Percentiles rank a stretch among this genome's conserved stretches.
phyloP scores from a whole-genome alignment of 2,797 vertebrate genomes.

The Alectoris magna region DNA sequence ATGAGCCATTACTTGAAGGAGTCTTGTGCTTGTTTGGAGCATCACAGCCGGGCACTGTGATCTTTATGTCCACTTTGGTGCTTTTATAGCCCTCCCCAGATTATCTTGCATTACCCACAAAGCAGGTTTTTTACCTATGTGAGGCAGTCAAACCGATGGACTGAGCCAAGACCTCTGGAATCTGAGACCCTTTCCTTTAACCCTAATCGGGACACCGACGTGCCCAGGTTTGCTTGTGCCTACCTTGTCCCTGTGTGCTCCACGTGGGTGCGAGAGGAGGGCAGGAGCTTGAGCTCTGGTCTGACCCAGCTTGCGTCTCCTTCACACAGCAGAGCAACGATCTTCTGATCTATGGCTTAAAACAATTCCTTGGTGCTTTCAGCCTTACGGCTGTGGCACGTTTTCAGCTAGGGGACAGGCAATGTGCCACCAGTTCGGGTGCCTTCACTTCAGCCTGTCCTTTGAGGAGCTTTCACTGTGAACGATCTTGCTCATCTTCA shows the following conservation, averaged over 20 bases:
- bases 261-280: background rate
- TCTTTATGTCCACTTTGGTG: background rate
- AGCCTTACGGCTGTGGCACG: fast-evolving
- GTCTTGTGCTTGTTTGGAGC: background rate
- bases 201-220: background rate
- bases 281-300: background rate
- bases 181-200: background rate
- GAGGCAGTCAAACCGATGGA: background rate
- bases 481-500: background rate
- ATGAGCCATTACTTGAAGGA: background rate
- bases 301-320: background rate
- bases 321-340: background rate
- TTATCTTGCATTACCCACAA: background rate
- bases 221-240: background rate
- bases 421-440: background rate
- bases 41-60: background rate
- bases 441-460: background rate
- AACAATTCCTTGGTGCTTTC: background rate
- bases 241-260: background rate
- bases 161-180: constrained; percentile 10
- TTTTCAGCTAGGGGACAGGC: background rate
- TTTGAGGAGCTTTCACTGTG: constrained; percentile 25
- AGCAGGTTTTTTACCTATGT: background rate
- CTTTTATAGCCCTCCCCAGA: background rate
- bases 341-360: background rate